Evolutionary conservation across 2,888 invertebrate species (phyloP), one percentile per base, ranked within the genome.

Genomic region (Drosophila meridiana): DNA sequence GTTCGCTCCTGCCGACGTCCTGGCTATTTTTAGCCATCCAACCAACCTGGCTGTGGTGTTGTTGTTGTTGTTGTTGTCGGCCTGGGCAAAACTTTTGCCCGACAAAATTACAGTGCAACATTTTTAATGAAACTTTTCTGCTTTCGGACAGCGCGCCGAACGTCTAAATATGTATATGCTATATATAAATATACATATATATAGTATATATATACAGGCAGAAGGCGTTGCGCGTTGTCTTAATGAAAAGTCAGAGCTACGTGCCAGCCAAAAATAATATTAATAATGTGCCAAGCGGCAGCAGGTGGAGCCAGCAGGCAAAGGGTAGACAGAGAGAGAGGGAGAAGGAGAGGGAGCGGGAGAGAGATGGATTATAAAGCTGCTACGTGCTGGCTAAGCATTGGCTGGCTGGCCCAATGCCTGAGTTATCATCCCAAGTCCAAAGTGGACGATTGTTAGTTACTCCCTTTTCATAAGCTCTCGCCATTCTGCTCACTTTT

Each of bases 171-270:
- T 43, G 30, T 67, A 57, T 40, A 14, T 47, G 28, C 3, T 8
- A 34, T 40, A 34, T 43, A 13, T 59, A 14, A n/a, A n/a, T 63
- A 26, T 43, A 26, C 50, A 45, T 42, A 13, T 14, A 14, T 50
- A 43, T 32, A 14, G 14, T 56, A 9, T 61, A 14, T 65, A 28
- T 53, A 26, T 55, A 42, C 34, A 48, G 61, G 70, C 47, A 59
- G 61, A 70, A 73, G 78, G 71, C 83, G 77, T 76, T 78, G 50
- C 68, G 69, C 76, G 71, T 61, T 74, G 73, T 68, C 77, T 75
- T 85, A 85, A 85, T 85, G 89, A 88, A 88, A 88, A 85, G 89
- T 88, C 84, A 76, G 83, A 59, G 63, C 74, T 84, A 83, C 82
- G 83, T 85, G 83, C 57, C 73, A 58, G 50, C 60, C 64, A 72